Evolutionary conservation across 2,113 vertebrate species (phyloP).

Genomic region (Cyanoderma ruficeps): DNA sequence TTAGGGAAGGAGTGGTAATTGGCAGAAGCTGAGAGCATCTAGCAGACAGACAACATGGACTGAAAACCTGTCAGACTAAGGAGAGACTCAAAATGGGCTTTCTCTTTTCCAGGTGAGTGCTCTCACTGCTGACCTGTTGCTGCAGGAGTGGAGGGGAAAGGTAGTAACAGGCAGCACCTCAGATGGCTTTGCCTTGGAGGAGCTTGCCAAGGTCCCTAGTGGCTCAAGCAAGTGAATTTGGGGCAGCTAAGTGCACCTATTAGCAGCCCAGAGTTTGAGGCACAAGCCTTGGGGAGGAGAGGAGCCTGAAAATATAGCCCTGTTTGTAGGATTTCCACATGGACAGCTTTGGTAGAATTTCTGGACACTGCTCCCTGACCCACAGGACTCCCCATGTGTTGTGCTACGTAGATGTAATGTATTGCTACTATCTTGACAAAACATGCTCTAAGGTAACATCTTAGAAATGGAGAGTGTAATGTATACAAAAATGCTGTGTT

Average conservation of each 20-base stretch:
- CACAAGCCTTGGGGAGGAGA: background rate
- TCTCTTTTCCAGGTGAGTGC: background rate
- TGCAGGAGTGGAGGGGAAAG: background rate
- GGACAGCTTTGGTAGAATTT: background rate
- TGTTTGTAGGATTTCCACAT: background rate
- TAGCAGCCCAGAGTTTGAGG: background rate
- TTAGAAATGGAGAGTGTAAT: background rate
- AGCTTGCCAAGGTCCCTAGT: rapidly evolving
- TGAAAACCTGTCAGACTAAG: background rate
- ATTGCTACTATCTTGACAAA: background rate
- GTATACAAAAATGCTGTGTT: background rate
- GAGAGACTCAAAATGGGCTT: background rate
- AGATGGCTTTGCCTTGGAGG: background rate
- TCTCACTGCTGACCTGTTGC: background rate
- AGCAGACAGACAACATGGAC: background rate
- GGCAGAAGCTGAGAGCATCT: background rate
- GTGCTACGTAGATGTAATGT: background rate
- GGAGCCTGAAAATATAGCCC: background rate
- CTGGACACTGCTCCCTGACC: background rate
- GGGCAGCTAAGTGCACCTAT: background rate
- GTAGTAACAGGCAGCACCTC: background rate
- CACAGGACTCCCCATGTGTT: background rate
- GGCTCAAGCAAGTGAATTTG: background rate
- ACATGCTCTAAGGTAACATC: background rate
- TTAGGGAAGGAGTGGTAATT: background rate